A percentile compares a stretch with the other conserved stretches of the same genome.
Evolutionary conservation across 2,113 vertebrate genomes (phyloP).

Genomic region (Oryzias javanicus): DNA sequence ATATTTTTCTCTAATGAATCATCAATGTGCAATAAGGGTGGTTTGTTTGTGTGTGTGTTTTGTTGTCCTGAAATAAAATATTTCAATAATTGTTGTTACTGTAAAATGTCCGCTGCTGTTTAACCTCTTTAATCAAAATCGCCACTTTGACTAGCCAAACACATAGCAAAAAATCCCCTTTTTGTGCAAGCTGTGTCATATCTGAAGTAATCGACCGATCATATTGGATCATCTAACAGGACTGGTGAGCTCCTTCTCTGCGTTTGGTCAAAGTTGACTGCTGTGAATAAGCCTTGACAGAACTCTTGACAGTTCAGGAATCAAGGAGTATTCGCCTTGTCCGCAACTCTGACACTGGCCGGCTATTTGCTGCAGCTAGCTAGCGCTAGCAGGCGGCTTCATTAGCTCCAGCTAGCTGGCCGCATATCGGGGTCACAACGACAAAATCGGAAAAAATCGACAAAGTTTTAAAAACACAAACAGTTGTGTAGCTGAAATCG

Average conservation of each 20-base stretch:
- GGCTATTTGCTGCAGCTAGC: slow-evolving; percentile 39
- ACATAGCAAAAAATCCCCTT: slow-evolving; percentile 27
- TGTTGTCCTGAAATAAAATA: too few relatives aligned
- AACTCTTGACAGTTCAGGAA: slow-evolving; percentile 26
- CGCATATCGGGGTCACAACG: slow-evolving; percentile 3
- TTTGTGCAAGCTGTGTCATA: neutral
- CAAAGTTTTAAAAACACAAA: neutral
- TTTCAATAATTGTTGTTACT: too few relatives aligned
- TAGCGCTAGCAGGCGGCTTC: neutral
- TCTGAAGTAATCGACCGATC: neutral
- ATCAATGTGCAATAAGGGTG: too few relatives aligned
- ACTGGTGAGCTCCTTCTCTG: too few relatives aligned
- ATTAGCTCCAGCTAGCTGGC: slow-evolving; percentile 8
- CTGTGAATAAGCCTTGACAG: too few relatives aligned
- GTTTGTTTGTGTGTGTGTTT: too few relatives aligned
- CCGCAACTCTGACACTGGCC: slow-evolving; percentile 45
- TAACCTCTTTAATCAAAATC: slow-evolving; percentile 31
- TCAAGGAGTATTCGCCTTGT: slow-evolving; percentile 8
- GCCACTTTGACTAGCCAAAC: slow-evolving; percentile 75
- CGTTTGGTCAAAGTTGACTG: too few relatives aligned
- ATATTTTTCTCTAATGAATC: too few relatives aligned
- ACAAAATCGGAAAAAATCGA: neutral
- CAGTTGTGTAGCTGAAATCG: neutral
- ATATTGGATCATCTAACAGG: too few relatives aligned
- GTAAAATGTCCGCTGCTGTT: too few relatives aligned